phyloP scores from a whole-genome alignment of 64 coral and sea anemone genomes.

The Pachyseris speciosa region DNA sequence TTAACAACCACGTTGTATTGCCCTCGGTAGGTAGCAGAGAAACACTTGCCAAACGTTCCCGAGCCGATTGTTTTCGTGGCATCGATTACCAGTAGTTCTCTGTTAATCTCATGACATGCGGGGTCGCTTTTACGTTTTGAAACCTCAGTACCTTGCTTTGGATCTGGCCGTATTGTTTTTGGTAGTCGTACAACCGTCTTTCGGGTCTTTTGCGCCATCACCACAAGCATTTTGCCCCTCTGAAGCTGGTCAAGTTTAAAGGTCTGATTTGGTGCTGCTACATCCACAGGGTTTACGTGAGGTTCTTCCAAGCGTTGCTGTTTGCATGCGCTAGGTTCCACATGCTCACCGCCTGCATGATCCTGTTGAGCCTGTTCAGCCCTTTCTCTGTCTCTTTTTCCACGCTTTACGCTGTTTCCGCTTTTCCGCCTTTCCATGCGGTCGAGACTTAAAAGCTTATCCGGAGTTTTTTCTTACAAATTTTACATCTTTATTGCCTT shows the following conservation, averaged over 20 bases:
- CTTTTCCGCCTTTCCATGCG: background rate
- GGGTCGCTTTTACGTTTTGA: background rate
- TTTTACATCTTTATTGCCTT: background rate
- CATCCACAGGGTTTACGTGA: too few species aligned
- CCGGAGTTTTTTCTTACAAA: background rate
- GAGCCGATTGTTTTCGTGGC: background rate
- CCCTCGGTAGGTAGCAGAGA: background rate
- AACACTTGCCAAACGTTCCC: slow-evolving; percentile 30
- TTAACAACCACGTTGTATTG: slow-evolving; percentile 8
- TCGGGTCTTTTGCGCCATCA: background rate
- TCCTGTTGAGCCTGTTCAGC: too few species aligned
- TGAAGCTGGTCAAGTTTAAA: background rate
- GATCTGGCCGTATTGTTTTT: background rate
- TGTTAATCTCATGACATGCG: background rate
- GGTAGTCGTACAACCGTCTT: background rate
- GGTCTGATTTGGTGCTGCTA: background rate
- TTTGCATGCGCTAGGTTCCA: too few species aligned
- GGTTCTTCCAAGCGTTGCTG: too few species aligned
- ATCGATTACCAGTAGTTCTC: background rate
- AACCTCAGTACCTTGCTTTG: background rate
- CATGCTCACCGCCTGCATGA: too few species aligned
- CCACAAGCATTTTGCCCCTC: slow-evolving; percentile 5
- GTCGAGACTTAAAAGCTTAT: background rate
- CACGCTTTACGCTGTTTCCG: slow-evolving; percentile 24
- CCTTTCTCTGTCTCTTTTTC: background rate